Percentiles rank a stretch among this genome's conserved stretches.
phyloP scores from a whole-genome alignment of 2,888 invertebrate species.

The Andrena camellia region DNA sequence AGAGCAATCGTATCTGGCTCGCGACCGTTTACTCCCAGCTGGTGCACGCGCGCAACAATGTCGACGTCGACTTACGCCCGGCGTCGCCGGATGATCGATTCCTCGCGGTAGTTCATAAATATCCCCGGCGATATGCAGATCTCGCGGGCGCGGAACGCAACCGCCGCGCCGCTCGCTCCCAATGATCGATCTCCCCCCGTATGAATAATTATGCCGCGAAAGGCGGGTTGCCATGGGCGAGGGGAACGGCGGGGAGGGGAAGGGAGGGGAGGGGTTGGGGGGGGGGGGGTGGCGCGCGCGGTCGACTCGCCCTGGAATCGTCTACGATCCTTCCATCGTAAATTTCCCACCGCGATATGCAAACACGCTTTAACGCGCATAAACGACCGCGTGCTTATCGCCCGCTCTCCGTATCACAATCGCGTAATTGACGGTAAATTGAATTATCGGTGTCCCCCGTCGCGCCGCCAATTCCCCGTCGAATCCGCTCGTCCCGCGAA shows the following conservation, averaged over 20 bases:
- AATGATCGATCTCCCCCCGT: conserved; percentile 21
- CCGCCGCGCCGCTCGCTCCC: conserved; percentile 19
- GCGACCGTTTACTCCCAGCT: neutral
- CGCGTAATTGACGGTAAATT: conserved; percentile 52
- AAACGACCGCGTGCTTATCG: conserved; percentile 12
- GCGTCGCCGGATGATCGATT: conserved; percentile 43
- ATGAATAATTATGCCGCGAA: conserved; percentile 38
- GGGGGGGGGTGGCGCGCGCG: neutral
- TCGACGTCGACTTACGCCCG: conserved; percentile 5
- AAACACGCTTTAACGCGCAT: conserved; percentile 15
- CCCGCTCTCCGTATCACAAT: conserved; percentile 37
- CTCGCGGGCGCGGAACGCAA: conserved; percentile 8
- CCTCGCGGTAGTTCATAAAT: conserved; percentile 45
- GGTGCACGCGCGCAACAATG: conserved; percentile 16
- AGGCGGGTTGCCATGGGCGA: neutral
- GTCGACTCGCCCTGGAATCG: conserved; percentile 3
- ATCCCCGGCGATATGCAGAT: conserved; percentile 49
- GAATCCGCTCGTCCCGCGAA: neutral
- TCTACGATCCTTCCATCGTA: conserved; percentile 28
- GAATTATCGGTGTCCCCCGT: conserved; percentile 30
- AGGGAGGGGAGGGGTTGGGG: neutral
- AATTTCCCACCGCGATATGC: conserved; percentile 47
- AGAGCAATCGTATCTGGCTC: neutral
- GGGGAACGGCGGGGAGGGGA: neutral
- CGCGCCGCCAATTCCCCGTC: neutral